phyloP scores from a whole-genome alignment of 1,140 invertebrate species.

The Thrips palmi region DNA sequence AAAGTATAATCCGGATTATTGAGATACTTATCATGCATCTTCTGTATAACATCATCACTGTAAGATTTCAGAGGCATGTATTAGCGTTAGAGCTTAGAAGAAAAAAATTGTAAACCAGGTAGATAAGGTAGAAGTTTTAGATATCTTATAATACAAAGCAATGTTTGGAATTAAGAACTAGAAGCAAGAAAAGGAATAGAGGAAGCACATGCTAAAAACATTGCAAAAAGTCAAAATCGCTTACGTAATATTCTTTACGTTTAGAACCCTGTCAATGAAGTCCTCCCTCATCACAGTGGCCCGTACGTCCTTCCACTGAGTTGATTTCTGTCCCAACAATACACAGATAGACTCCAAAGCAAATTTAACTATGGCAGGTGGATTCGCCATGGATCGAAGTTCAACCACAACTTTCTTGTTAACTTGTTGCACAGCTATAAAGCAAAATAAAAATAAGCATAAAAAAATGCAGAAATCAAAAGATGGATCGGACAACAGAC shows the following conservation, averaged over 20 bases:
- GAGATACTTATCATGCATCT: conserved; percentile 86
- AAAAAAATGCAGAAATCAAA: no score
- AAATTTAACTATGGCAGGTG: conserved; percentile 46
- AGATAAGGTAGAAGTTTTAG: no score
- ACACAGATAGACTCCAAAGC: conserved; percentile 91
- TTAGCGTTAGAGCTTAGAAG: no score
- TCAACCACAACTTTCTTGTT: conserved; percentile 54
- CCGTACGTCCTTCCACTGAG: conserved; percentile 94
- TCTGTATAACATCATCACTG: conserved; percentile 89
- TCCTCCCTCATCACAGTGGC: conserved; percentile 97
- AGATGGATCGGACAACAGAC: no score
- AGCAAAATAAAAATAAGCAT: no score
- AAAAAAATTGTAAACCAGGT: no score
- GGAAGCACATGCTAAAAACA: no score
- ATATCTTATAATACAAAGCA: no score
- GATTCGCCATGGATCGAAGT: conserved; percentile 43
- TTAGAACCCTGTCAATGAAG: conserved; percentile 98
- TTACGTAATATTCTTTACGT: conserved; percentile 97
- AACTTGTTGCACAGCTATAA: conserved; percentile 45
- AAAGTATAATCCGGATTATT: conserved; percentile 98
- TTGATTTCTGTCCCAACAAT: conserved; percentile 69
- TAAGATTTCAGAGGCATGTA: no score
- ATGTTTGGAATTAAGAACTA: no score
- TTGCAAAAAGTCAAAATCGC: conserved; percentile 26
- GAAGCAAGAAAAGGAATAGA: no score